Evolutionary conservation across 2,113 vertebrate species (phyloP).

Genomic region (Tupaia tana): DNA sequence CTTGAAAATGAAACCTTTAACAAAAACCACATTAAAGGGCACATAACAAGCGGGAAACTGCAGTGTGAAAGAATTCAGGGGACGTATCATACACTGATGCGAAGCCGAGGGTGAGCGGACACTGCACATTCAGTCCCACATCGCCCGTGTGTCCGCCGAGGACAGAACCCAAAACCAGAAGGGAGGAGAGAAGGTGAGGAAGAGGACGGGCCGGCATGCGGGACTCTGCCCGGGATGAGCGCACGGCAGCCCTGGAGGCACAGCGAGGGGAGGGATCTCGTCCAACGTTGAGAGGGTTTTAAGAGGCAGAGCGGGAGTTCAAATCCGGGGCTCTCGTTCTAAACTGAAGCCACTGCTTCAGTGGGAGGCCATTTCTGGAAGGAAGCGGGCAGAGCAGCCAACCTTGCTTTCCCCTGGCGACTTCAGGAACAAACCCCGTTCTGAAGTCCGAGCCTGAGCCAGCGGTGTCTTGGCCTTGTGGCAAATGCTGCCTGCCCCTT

Average conservation of each 20-base stretch:
- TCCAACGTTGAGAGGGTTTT: not conserved
- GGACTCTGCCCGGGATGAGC: too few species aligned
- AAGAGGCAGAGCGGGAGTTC: not conserved
- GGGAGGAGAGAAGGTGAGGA: not conserved
- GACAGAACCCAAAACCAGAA: not conserved
- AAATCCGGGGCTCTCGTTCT: not conserved
- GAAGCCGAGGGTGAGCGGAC: not conserved
- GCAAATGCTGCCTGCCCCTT: not conserved
- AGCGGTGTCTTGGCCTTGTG: not conserved
- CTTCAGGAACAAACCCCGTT: not conserved
- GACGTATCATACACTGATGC: not conserved
- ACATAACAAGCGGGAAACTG: not conserved
- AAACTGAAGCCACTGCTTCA: not conserved
- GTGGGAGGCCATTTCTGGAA: not conserved
- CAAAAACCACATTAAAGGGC: conserved; percentile 43
- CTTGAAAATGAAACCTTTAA: conserved; percentile 35
- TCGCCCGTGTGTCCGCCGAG: not conserved
- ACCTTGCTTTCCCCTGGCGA: not conserved
- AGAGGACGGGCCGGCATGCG: not conserved
- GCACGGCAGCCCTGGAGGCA: not conserved
- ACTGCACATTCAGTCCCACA: not conserved
- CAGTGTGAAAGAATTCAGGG: conserved; percentile 8
- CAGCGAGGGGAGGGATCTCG: not conserved
- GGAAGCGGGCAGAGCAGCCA: not conserved
- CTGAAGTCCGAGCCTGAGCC: not conserved